Conservation (phyloP, 1,140 invertebrate genomes). For the Babylonia areolata region DNA sequence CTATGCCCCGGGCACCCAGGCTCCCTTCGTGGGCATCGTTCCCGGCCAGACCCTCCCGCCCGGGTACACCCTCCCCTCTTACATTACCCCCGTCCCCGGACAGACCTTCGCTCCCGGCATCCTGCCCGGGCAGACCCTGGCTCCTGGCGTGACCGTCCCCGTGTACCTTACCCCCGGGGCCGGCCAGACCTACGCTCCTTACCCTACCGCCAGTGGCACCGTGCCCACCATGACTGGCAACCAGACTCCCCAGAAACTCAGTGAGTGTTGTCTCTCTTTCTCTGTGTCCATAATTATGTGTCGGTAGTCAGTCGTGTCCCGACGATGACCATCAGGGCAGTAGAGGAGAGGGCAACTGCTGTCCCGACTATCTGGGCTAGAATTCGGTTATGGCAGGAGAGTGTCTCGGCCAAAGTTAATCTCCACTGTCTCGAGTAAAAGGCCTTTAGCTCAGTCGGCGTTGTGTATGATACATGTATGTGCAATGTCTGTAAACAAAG, state of each 20-base stretch:
- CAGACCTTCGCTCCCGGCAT: conserved; percentile 23
- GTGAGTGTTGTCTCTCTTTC: too few relatives aligned
- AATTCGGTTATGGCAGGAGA: too few relatives aligned
- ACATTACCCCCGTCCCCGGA: background rate
- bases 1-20: conserved; percentile 52
- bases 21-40: conserved; percentile 44
- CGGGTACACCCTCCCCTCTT: background rate
- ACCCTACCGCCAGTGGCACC: conserved; percentile 21
- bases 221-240: background rate
- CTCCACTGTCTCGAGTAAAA: too few relatives aligned
- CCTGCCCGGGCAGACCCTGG: conserved; percentile 22
- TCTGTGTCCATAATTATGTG: too few relatives aligned
- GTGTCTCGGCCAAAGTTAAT: too few relatives aligned
- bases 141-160: conserved; percentile 21
- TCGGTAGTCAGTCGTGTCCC: too few relatives aligned
- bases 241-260: conserved; percentile 7
- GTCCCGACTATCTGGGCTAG: too few relatives aligned
- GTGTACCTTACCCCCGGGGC: conserved; percentile 28
- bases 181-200: conserved; percentile 26
- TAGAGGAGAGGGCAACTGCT: too few relatives aligned
- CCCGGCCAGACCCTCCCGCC: conserved; percentile 39
- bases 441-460: too few relatives aligned
- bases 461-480: too few relatives aligned
- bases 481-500: too few relatives aligned
- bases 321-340: too few relatives aligned